A percentile compares a stretch with the other conserved stretches of the same genome.
These are phyloP conservation scores for Lepidochitona cinerea DNA, from an alignment of 2,888 invertebrate species.

Conservation along the genomic window DNA sequence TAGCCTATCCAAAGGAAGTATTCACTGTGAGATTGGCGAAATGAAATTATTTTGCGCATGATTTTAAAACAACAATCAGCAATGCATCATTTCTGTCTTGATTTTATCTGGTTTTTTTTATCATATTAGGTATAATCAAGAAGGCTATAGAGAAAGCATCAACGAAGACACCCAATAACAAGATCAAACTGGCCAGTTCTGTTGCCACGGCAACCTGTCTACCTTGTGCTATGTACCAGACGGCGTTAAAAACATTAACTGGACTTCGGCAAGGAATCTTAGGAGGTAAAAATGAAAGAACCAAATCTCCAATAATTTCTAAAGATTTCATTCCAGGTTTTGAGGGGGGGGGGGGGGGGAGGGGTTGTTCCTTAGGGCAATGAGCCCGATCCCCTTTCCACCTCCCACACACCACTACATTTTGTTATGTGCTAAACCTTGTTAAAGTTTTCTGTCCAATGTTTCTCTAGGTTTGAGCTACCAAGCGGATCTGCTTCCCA, in stretches of 20 bases:
- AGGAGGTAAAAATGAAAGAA: constrained; percentile 77
- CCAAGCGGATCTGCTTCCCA: constrained; percentile 89
- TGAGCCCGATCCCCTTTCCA: too few species aligned
- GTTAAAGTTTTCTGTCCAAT: too few species aligned
- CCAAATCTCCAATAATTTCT: neutral
- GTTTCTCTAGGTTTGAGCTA: constrained; percentile 86
- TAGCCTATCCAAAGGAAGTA: too few species aligned
- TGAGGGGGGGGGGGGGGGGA: too few species aligned
- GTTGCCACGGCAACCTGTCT: constrained; percentile 87
- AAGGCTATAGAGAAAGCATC: constrained; percentile 70
- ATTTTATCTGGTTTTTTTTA: neutral
- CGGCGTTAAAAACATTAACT: constrained; percentile 88
- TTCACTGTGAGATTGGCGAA: too few species aligned
- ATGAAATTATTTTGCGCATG: too few species aligned
- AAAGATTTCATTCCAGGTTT: too few species aligned
- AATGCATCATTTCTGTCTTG: neutral
- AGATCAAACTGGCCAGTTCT: constrained; percentile 83
- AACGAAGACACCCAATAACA: constrained; percentile 65
- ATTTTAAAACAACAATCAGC: too few species aligned
- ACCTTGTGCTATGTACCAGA: constrained; percentile 93
- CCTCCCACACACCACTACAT: too few species aligned
- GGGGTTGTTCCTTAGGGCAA: too few species aligned
- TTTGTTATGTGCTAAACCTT: too few species aligned
- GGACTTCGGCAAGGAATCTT: constrained; percentile 93
- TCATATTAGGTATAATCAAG: constrained; percentile 67